Percentiles rank a stretch among this genome's conserved stretches.
phyloP scores from a whole-genome alignment of 2,113 vertebrate species.

The Xiphophorus couchianus region DNA sequence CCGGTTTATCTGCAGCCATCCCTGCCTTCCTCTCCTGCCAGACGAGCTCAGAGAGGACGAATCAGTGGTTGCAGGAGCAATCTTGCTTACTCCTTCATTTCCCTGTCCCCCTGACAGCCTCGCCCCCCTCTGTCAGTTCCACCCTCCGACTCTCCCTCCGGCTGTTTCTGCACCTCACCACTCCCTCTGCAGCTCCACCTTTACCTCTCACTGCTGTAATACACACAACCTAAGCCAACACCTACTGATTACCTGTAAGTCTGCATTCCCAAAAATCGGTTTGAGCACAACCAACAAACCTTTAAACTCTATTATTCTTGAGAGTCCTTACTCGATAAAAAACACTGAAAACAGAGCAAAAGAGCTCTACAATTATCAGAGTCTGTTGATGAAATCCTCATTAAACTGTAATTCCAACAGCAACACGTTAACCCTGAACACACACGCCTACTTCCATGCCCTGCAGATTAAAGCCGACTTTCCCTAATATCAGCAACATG shows the following conservation, averaged over 20 bases:
- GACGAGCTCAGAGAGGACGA: constrained; percentile 42
- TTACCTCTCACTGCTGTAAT: constrained; percentile 37
- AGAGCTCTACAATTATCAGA: constrained; percentile 24
- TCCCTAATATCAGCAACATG: constrained; percentile 22
- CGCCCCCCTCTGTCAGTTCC: constrained; percentile 63
- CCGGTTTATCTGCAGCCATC: constrained; percentile 54
- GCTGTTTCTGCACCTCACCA: constrained; percentile 53
- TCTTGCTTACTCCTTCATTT: constrained; percentile 74
- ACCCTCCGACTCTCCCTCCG: constrained; percentile 41
- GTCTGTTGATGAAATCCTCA: constrained; percentile 30
- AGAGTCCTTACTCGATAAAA: constrained; percentile 9
- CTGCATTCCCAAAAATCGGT: constrained; percentile 67
- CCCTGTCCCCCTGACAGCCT: constrained; percentile 63
- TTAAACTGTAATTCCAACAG: constrained; percentile 46
- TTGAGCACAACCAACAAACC: constrained; percentile 24
- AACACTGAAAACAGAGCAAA: constrained; percentile 1
- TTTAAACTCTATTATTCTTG: constrained; percentile 8
- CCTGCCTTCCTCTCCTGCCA: constrained; percentile 36
- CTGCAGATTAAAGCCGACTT: neutral
- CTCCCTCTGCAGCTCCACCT: constrained; percentile 69
- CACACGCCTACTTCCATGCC: constrained; percentile 5
- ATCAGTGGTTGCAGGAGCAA: constrained; percentile 61
- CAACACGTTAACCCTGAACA: constrained; percentile 22
- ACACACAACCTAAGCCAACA: constrained; percentile 59
- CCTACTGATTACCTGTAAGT: constrained; percentile 65